A percentile compares a stretch with the other conserved stretches of the same genome.
These are phyloP conservation scores for Uropetala carovei DNA, from an alignment of 2,888 invertebrate species.

Conservation along the genomic window DNA sequence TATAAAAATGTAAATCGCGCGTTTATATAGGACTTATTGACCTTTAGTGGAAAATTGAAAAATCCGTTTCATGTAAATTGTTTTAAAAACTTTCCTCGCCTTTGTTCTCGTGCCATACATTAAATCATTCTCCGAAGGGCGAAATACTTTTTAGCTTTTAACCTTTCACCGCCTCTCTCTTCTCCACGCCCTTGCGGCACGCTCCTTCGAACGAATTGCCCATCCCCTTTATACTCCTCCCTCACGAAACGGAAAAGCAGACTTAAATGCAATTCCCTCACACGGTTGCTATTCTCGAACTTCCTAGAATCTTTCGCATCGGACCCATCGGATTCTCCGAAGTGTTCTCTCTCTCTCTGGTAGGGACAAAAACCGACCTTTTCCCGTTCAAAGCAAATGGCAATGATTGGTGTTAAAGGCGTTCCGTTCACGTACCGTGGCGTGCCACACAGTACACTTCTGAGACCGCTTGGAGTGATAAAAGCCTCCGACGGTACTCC, in stretches of 20 bases:
- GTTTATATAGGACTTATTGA: too few species aligned
- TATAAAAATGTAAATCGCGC: too few species aligned
- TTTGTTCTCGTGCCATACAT: too few species aligned
- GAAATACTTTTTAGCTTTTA: background rate
- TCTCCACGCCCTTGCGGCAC: background rate
- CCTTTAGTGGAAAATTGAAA: too few species aligned
- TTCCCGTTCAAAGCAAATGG: background rate
- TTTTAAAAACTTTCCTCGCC: too few species aligned
- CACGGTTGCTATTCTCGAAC: too few species aligned
- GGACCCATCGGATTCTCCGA: background rate
- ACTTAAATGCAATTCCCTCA: background rate
- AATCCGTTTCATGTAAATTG: too few species aligned
- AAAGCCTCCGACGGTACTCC: too few species aligned
- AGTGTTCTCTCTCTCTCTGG: background rate
- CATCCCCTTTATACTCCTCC: background rate
- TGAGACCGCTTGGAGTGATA: background rate
- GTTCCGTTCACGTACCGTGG: background rate
- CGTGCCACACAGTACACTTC: background rate
- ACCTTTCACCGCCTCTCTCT: background rate
- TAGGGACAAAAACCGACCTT: background rate
- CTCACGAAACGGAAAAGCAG: constrained; percentile 13
- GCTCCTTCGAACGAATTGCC: background rate
- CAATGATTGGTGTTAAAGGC: constrained; percentile 16
- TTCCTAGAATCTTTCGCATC: background rate
- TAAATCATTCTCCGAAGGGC: too few species aligned